These are phyloP conservation scores for Parus major DNA, from an alignment of 2,113 vertebrate species.

Conservation along the genomic window DNA sequence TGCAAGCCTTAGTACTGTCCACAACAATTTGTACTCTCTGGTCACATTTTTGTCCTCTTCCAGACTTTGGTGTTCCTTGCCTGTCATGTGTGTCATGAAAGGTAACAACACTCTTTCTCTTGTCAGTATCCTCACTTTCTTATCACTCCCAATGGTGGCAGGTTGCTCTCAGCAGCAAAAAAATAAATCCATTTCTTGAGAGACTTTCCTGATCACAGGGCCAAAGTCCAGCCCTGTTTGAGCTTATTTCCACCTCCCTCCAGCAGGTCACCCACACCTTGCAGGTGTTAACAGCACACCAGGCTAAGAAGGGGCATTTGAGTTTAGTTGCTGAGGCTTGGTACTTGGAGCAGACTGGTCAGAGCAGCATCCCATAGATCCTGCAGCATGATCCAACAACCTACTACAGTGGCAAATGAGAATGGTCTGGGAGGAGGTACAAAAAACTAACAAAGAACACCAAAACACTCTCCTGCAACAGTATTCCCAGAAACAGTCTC, in stretches of 20 bases:
- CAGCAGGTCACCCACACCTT: not conserved
- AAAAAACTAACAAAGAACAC: not conserved
- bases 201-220: not conserved
- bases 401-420: not conserved
- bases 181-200: not conserved
- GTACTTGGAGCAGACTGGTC: not conserved
- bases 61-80: not conserved
- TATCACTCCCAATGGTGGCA: not conserved
- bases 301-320: not conserved
- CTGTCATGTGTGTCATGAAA: not conserved
- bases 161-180: not conserved
- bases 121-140: not conserved
- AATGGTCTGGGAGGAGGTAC: not conserved
- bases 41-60: not conserved
- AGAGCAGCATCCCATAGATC: rapidly evolving
- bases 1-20: not conserved
- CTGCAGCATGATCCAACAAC: not conserved
- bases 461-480: not conserved
- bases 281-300: no score
- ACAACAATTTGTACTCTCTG: not conserved
- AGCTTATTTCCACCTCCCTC: not conserved
- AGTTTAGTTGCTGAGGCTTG: not conserved
- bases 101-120: not conserved
- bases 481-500: not conserved
- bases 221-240: not conserved